Evolutionary conservation across 92 coral and sea anemone genomes (phyloP), one percentile per base, ranked within the genome.

Genomic region (Porites rus): DNA sequence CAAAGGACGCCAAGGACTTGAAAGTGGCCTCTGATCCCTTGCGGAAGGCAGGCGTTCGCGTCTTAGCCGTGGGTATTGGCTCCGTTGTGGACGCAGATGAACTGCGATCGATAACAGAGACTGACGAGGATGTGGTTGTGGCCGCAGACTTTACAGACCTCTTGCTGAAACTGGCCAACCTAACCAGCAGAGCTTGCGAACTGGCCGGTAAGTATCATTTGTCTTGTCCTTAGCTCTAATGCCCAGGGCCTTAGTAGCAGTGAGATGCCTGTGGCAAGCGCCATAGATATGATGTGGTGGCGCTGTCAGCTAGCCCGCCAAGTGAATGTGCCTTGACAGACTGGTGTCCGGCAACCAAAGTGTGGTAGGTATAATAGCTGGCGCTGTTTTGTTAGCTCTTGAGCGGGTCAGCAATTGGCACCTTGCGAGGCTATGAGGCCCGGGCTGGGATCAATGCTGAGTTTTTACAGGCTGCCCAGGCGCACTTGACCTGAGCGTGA

Each of bases 31-130:
- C 69, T 22, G 69, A 18, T 7, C 69, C 69, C 83, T 61, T 24
- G 67, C 43, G 46, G 22, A n/a, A 76, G 67, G 89, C 83, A 22
- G 89, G 75, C 19, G 68, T 85, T 20, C 77, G 79, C 64, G 79
- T 76, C n/a, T 16, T 85, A 3, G 77, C 89, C 31, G 67, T 86
- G 80, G 90, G 90, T 17, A 68, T 87, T 56, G 90, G 90, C 51
- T 25, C 73, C n/a, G 74, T 59, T 25, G 86, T 87, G n/a, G 90
- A 87, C 59, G 24, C 61, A 79, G 59, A 73, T 20, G 80, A 87
- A 72, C 80, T 87, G 19, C 63, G 86, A 51, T 66, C 79, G 22
- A 79, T 87, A 78, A 84, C 82, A 8, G 65, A 79, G 50, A 50
- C 69, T 65, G 69, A 65, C 69, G 69, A 65, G 69, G 69, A 65